Percentiles rank a stretch among this genome's conserved stretches.
Evolutionary conservation across 1,140 invertebrate genomes (phyloP).

Genomic region (Hypothenemus hampei): DNA sequence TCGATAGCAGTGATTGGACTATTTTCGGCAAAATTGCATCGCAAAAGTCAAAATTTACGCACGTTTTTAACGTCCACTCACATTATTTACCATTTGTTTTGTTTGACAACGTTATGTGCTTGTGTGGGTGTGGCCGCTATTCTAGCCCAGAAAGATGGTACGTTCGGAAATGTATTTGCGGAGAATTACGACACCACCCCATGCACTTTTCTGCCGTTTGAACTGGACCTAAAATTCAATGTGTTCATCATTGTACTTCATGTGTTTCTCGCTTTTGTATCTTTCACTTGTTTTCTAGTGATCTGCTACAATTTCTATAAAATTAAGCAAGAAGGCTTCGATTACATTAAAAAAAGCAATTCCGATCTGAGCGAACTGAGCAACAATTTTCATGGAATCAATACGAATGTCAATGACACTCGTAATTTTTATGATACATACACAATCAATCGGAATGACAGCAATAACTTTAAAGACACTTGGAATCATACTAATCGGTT

Average conservation of each 20-base stretch:
- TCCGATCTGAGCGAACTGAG: constrained; percentile 39
- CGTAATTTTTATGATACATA: constrained; percentile 42
- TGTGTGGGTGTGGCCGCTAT: constrained; percentile 49
- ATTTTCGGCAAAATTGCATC: constrained; percentile 45
- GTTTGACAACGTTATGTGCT: constrained; percentile 49
- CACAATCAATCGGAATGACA: constrained; percentile 33
- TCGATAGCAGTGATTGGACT: constrained; percentile 51
- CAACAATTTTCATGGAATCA: constrained; percentile 32
- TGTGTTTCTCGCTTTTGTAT: constrained; percentile 44
- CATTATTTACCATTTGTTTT: constrained; percentile 52
- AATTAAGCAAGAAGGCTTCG: constrained; percentile 34
- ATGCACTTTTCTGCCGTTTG: constrained; percentile 48
- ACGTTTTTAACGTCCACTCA: constrained; percentile 50
- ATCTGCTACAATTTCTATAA: constrained; percentile 37
- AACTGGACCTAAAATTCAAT: constrained; percentile 48
- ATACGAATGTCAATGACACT: constrained; percentile 28
- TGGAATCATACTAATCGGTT: constrained; percentile 7
- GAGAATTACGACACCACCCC: constrained; percentile 18
- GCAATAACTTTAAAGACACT: constrained; percentile 21
- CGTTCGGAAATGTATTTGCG: constrained; percentile 16
- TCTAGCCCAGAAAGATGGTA: constrained; percentile 40
- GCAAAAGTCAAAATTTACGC: constrained; percentile 49
- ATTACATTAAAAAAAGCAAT: constrained; percentile 43
- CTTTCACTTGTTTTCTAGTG: constrained; percentile 38
- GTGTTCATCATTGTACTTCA: constrained; percentile 51